Percentiles rank a stretch among this genome's conserved stretches.
These are phyloP conservation scores for Sebastes oblongus DNA, from an alignment of 2,797 vertebrate species.

Conservation along the genomic window DNA sequence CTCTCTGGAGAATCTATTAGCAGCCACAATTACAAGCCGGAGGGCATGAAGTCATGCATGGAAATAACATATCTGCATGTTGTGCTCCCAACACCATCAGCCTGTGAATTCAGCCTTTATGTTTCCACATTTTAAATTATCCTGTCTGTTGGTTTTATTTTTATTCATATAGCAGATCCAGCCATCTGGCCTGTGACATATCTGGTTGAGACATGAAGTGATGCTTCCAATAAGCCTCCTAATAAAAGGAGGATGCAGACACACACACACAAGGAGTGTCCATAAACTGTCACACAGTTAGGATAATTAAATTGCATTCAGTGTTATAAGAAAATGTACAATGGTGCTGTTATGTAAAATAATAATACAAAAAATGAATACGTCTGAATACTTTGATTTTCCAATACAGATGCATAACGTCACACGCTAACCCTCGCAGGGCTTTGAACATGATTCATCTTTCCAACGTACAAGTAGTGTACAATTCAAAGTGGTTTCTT, in stretches of 20 bases:
- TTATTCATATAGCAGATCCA: neutral
- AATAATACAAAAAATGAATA: neutral
- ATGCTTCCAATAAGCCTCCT: neutral
- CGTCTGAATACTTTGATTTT: neutral
- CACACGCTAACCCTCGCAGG: neutral
- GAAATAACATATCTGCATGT: constrained; percentile 45
- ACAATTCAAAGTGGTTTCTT: constrained; percentile 6
- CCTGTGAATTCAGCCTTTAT: neutral
- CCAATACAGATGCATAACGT: neutral
- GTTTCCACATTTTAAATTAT: neutral
- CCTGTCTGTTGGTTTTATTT: neutral
- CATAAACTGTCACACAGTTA: neutral
- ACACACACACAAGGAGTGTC: neutral
- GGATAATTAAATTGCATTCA: neutral
- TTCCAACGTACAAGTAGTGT: neutral
- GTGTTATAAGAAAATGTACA: neutral
- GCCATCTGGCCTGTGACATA: neutral
- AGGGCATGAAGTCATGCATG: constrained; percentile 35
- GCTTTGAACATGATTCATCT: constrained; percentile 8
- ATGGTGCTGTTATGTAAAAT: neutral
- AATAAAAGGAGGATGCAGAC: neutral
- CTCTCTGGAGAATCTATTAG: constrained; percentile 46
- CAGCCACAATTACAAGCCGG: constrained; percentile 28
- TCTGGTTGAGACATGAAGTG: neutral
- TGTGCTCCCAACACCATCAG: constrained; percentile 6